phyloP scores from a whole-genome alignment of 2,797 vertebrate genomes.

The Megaceryle alcyon region DNA sequence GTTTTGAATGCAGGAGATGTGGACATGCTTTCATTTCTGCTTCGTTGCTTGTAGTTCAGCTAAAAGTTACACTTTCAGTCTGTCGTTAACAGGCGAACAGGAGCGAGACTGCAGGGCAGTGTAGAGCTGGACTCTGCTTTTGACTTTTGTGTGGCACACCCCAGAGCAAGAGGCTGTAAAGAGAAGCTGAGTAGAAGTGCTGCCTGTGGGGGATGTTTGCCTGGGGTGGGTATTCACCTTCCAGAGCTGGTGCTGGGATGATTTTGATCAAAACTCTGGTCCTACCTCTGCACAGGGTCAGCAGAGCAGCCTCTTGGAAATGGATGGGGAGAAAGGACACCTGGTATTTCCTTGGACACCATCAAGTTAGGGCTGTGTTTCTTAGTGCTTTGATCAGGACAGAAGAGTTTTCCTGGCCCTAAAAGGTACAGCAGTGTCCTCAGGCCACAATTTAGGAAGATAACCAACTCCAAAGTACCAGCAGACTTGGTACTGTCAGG shows the following conservation, averaged over 20 bases:
- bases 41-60: background rate
- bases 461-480: background rate
- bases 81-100: accelerated
- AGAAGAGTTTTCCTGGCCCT: background rate
- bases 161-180: background rate
- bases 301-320: background rate
- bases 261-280: background rate
- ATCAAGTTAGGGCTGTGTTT: background rate
- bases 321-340: accelerated
- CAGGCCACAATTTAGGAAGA: background rate
- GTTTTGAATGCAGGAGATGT: accelerated
- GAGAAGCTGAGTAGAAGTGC: background rate
- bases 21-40: accelerated
- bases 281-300: background rate
- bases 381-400: background rate
- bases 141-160: background rate
- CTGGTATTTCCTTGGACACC: background rate
- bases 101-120: accelerated
- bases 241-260: background rate
- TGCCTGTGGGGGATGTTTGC: accelerated
- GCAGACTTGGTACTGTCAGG: background rate
- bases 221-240: accelerated
- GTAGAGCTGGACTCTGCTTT: background rate
- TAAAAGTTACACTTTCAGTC: accelerated
- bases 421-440: background rate